Evolutionary conservation across 2,113 vertebrate genomes (phyloP), one percentile per base, ranked within the genome.

Genomic region (Oreocharis arfaki): DNA sequence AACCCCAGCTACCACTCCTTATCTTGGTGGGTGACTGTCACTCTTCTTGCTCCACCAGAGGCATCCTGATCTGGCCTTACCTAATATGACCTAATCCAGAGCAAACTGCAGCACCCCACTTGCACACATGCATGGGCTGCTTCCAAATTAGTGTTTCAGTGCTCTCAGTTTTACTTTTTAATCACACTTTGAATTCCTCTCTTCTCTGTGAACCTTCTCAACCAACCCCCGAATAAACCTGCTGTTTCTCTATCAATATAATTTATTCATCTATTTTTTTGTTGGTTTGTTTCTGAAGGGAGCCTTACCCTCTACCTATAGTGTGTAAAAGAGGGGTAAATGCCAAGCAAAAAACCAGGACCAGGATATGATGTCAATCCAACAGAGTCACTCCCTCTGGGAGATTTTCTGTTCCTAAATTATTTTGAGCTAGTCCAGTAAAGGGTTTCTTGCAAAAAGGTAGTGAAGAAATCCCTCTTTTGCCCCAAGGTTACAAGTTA

Each of bases 401-500:
- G 57, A 88, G 57, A 70, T 59, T 49, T 76, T 60, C 52, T 83
- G 13, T 84, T 83, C 60, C 50, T 80, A 47, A 78, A 47, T 95
- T 93, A 46, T 88, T 71, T 52, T 44, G 15, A 86, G 26, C 56
- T 76, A 60, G n/a, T 95, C 89, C 20, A 84, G 52, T 28, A 60
- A 92, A 75, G 17, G 5, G 22, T 77, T 81, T 67, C 67, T 67
- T 64, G 28, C 30, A 56, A 83, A 83, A 89, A 64, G 11, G 9
- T 71, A 24, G 23, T 49, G 60, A 95, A 96, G 80, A 95, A 96
- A 75, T 64, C 3, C 16, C 35, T 35, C 7, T 81, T 78, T 84
- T 78, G 56, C 83, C 82, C 60, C 80, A 85, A 85, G 90, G 77
- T 93, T 95, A 93, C n/a, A 56, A 70, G 56, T 87, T 83, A 91